These are phyloP conservation scores for Procambarus virginalis DNA, from an alignment of 1,140 invertebrate genomes.

Conservation along the genomic window DNA sequence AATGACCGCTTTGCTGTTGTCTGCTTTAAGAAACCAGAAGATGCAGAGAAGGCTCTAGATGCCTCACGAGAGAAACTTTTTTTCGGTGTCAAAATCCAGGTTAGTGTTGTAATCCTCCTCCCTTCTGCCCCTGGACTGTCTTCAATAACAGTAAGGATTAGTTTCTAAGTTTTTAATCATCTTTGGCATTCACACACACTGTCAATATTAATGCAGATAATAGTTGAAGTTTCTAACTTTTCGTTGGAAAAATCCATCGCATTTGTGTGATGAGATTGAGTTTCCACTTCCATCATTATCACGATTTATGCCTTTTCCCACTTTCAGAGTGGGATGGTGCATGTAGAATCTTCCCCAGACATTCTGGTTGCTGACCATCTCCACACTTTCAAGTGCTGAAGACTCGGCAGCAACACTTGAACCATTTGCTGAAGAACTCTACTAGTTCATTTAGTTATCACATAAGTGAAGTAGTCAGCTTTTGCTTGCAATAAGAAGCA, in stretches of 20 bases:
- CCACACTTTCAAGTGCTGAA: not conserved
- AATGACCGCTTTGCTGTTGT: slow-evolving; percentile 89
- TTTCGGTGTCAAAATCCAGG: slow-evolving; percentile 96
- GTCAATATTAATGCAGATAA: not conserved
- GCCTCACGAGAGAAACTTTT: slow-evolving; percentile 96
- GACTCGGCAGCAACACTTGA: not conserved
- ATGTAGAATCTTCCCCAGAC: not conserved
- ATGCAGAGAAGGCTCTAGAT: slow-evolving; percentile 95
- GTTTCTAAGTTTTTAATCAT: not conserved
- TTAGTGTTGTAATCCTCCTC: slow-evolving; percentile 75
- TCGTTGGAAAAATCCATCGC: no score
- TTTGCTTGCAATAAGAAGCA: no score
- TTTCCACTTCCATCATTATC: not conserved
- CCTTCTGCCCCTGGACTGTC: slow-evolving; percentile 7
- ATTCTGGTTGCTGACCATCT: not conserved
- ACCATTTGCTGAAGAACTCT: not conserved
- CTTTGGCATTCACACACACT: not conserved
- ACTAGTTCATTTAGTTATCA: no score
- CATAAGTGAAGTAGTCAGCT: no score
- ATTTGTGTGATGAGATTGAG: not conserved
- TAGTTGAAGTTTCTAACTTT: no score
- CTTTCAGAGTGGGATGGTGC: not conserved
- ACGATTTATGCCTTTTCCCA: not conserved
- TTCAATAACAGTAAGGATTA: not conserved
- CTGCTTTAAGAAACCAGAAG: slow-evolving; percentile 97